phyloP scores from a whole-genome alignment of 2,113 vertebrate genomes.

The Hypocryptadius cinnamomeus region DNA sequence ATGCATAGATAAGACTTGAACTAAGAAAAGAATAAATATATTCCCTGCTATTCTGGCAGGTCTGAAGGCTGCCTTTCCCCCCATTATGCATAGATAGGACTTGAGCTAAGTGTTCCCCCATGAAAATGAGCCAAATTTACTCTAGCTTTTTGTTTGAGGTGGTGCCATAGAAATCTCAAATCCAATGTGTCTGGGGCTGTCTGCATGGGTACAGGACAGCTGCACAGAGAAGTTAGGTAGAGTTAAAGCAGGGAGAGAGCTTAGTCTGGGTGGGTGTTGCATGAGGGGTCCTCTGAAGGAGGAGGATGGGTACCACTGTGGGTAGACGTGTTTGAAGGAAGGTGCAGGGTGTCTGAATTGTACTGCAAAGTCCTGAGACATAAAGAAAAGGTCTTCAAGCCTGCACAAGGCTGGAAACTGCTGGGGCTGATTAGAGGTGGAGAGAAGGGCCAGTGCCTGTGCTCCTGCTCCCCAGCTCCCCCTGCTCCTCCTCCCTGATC shows the following conservation, averaged over 20 bases:
- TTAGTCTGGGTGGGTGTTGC: not conserved
- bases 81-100: not conserved
- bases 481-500: not conserved
- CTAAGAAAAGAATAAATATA: not conserved
- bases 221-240: not conserved
- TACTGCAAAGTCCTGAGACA: not conserved
- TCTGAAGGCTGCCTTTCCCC: not conserved
- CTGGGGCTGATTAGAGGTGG: not conserved
- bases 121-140: not conserved
- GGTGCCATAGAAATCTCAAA: not conserved
- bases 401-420: not conserved
- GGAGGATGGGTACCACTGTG: not conserved
- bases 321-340: not conserved
- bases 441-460: not conserved
- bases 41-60: not conserved
- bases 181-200: not conserved
- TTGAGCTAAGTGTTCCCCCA: not conserved
- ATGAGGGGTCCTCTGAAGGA: not conserved
- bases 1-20: conserved; percentile 8
- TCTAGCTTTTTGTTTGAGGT: not conserved
- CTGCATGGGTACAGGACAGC: not conserved
- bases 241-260: not conserved
- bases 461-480: not conserved
- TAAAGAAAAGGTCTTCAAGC: not conserved
- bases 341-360: not conserved